A percentile compares a stretch with the other conserved stretches of the same genome.
These are phyloP conservation scores for Anadara kagoshimensis DNA, from an alignment of 1,140 invertebrate species.

Conservation along the genomic window DNA sequence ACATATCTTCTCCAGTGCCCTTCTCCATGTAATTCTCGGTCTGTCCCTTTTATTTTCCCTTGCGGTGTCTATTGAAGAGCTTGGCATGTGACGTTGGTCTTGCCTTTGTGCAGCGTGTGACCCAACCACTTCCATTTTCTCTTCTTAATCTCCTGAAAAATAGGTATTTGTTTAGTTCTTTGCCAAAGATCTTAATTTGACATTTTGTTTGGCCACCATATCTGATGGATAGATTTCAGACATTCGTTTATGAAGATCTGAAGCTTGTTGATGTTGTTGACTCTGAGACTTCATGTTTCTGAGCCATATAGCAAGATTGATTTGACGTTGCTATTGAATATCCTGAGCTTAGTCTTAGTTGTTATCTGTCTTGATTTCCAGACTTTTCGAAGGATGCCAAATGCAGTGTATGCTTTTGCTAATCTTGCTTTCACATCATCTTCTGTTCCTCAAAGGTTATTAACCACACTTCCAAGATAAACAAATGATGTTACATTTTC, in stretches of 20 bases:
- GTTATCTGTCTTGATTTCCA: no score
- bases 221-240: not conserved
- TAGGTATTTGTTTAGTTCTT: not conserved
- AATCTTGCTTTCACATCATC: no score
- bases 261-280: not conserved
- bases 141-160: not conserved
- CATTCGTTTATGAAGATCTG: slow-evolving; percentile 3
- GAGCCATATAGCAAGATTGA: no score
- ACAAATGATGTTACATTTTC: no score
- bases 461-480: no score
- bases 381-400: no score
- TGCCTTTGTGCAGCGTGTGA: not conserved
- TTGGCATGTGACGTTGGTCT: not conserved
- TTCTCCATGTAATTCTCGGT: not conserved
- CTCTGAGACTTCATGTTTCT: slow-evolving; percentile 7
- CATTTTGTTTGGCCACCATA: slow-evolving; percentile 10
- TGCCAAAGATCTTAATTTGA: not conserved
- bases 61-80: not conserved
- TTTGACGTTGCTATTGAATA: no score
- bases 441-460: no score
- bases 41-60: not conserved
- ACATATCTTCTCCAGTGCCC: slow-evolving; percentile 2
- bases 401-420: no score
- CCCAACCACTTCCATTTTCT: no score
- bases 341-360: no score